Percentiles rank a stretch among this genome's conserved stretches.
Evolutionary conservation across 1,140 invertebrate species (phyloP).

Genomic region (Macrosteles quadrilineatus): DNA sequence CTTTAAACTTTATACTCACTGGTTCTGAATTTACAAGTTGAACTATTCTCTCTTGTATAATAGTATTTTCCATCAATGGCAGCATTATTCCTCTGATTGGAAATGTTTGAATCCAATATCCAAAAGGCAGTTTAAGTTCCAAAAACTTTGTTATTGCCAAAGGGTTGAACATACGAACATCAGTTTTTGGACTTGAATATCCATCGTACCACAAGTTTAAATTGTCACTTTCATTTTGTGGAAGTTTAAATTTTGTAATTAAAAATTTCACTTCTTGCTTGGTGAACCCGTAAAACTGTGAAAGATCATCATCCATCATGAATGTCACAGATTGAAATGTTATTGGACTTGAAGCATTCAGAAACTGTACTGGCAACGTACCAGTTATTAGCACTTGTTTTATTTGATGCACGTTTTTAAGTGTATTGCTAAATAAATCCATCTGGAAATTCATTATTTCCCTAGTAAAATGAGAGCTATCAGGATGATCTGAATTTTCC

Average conservation of each 20-base stretch:
- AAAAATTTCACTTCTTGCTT: background rate
- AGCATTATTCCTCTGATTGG: background rate
- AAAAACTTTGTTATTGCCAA: background rate
- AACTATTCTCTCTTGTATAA: background rate
- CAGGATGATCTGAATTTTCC: background rate
- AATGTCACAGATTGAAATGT: background rate
- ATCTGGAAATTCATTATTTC: background rate
- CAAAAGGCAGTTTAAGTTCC: background rate
- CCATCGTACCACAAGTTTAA: background rate
- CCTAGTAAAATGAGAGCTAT: background rate
- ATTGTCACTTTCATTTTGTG: background rate
- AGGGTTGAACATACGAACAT: background rate
- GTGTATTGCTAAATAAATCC: background rate
- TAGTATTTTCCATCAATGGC: background rate
- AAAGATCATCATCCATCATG: background rate
- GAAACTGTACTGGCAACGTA: background rate
- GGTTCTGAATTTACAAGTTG: background rate
- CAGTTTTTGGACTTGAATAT: background rate
- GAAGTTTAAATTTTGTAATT: background rate
- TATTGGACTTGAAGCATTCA: background rate
- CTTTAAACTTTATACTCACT: background rate
- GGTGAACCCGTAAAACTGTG: background rate
- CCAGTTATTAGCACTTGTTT: background rate
- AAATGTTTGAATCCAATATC: background rate
- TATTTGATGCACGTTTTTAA: background rate